These are phyloP conservation scores for Eugnorisma glareosa DNA, from an alignment of 2,888 invertebrate genomes.

Conservation along the genomic window DNA sequence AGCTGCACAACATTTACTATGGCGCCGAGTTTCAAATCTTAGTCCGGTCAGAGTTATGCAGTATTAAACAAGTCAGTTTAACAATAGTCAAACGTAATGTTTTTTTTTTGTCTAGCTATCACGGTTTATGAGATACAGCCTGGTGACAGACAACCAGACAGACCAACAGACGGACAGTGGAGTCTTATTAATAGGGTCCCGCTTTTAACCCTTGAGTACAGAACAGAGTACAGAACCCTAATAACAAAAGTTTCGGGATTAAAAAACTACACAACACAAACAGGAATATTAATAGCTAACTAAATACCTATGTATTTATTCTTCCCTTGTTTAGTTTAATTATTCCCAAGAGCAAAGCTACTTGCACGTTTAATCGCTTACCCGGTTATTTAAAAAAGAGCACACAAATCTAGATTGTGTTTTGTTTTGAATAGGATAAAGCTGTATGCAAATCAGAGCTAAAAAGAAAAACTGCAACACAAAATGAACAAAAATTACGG, in stretches of 20 bases:
- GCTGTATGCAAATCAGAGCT: conserved; percentile 10
- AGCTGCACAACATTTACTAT: too few species aligned
- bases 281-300: neutral
- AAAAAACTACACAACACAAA: neutral
- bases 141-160: too few species aligned
- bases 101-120: too few species aligned
- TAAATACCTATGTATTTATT: neutral
- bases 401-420: neutral
- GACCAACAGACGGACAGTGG: too few species aligned
- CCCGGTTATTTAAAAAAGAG: neutral
- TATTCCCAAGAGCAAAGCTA: neutral
- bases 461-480: neutral
- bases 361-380: neutral
- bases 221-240: too few species aligned
- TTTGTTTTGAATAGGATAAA: neutral
- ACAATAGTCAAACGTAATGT: too few species aligned
- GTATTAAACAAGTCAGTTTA: too few species aligned
- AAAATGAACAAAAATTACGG: neutral
- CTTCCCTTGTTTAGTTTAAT: neutral
- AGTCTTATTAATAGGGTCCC: too few species aligned
- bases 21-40: too few species aligned
- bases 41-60: too few species aligned
- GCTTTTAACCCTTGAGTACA: too few species aligned
- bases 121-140: too few species aligned
- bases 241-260: neutral